Conservation (phyloP, 2,888 invertebrate species). For the Dryocosmus kuriphilus region DNA sequence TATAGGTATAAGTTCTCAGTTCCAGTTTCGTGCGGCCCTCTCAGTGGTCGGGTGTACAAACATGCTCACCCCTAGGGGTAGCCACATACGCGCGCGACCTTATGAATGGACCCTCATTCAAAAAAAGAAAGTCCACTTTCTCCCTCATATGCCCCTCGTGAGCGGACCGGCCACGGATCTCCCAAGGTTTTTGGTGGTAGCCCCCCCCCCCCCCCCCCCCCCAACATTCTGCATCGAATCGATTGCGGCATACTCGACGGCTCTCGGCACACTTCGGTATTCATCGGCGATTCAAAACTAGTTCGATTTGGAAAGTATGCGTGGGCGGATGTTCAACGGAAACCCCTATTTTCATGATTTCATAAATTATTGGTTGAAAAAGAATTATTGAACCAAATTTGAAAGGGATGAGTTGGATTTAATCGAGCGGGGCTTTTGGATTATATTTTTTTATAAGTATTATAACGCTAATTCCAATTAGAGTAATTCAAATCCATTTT, state of each 20-base stretch:
- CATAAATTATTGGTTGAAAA: neutral
- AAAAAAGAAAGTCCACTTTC: constrained; percentile 34
- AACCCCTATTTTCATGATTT: neutral
- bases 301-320: constrained; percentile 22
- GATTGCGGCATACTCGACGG: constrained; percentile 25
- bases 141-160: neutral
- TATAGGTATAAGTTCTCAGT: constrained; percentile 17
- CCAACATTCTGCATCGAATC: constrained; percentile 10
- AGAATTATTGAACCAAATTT: neutral
- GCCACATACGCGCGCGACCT: constrained; percentile 18
- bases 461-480: too few species aligned
- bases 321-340: neutral
- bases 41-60: constrained; percentile 22
- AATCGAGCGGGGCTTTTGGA: too few species aligned
- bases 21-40: constrained; percentile 15
- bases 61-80: neutral
- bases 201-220: constrained; percentile 10
- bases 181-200: constrained; percentile 25
- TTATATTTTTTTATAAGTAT: too few species aligned
- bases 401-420: neutral
- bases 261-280: constrained; percentile 22
- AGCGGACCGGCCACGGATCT: constrained; percentile 11
- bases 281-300: constrained; percentile 36
- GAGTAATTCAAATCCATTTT: too few species aligned
- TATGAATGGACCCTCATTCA: constrained; percentile 40